These are phyloP conservation scores for Platorchestia sp. DNA, from an alignment of 1,140 invertebrate genomes.

Conservation along the genomic window DNA sequence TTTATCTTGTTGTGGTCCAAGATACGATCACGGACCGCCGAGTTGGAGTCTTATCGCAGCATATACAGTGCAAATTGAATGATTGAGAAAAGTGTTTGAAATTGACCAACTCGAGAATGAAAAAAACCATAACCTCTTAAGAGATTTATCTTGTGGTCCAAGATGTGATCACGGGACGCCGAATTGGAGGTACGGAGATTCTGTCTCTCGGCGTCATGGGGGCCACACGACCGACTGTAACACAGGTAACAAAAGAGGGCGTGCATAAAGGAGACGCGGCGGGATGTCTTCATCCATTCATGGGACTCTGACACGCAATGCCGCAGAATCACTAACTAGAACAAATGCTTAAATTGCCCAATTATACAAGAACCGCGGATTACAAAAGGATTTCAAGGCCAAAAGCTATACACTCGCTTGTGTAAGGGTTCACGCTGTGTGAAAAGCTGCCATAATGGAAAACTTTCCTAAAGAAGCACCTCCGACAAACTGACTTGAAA, in stretches of 20 bases:
- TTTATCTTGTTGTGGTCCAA: not conserved
- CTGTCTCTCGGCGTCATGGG: not conserved
- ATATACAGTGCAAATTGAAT: no score
- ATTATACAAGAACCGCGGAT: not conserved
- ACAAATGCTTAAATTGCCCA: constrained; percentile 31
- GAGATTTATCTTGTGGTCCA: not conserved
- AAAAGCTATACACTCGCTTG: not conserved
- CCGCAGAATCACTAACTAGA: constrained; percentile 42
- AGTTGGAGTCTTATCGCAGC: no score
- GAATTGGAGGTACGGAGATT: not conserved
- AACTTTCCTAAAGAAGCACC: not conserved
- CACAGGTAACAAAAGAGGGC: constrained; percentile 11
- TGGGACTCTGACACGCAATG: constrained; percentile 21
- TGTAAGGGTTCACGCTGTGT: not conserved
- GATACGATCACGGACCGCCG: no score
- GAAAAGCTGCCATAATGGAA: not conserved
- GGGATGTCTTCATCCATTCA: constrained; percentile 35
- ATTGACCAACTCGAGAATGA: no score
- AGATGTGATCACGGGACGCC: not conserved
- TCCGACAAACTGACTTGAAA: not conserved
- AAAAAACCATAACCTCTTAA: no score
- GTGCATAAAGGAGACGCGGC: constrained; percentile 4
- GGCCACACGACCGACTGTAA: not conserved
- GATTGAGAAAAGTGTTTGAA: no score
- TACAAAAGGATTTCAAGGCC: not conserved